A percentile compares a stretch with the other conserved stretches of the same genome.
Evolutionary conservation across 2,113 vertebrate genomes (phyloP).

Genomic region (Sturnus vulgaris): DNA sequence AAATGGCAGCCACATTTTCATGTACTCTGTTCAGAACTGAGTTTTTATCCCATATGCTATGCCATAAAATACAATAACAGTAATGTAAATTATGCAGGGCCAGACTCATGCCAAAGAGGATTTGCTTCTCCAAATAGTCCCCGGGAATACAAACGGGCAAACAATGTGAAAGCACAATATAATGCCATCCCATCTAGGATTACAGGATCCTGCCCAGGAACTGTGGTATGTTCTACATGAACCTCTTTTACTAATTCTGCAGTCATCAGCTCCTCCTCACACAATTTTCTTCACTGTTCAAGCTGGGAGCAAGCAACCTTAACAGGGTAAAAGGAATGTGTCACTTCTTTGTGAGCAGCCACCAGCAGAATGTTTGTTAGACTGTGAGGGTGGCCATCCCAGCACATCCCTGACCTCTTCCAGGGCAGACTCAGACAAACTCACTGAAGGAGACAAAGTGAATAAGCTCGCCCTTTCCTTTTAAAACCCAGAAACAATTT

Average conservation of each 20-base stretch:
- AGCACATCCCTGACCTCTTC: background rate
- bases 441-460: background rate
- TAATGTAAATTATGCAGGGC: slow-evolving; percentile 15
- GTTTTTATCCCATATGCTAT: background rate
- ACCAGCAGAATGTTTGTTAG: background rate
- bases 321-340: slow-evolving; percentile 12
- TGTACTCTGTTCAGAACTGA: background rate
- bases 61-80: slow-evolving; percentile 8
- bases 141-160: slow-evolving; percentile 3
- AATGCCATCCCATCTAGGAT: slow-evolving; percentile 11
- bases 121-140: slow-evolving; percentile 41
- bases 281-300: background rate
- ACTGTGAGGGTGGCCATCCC: background rate
- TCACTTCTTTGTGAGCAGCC: slow-evolving; percentile 4
- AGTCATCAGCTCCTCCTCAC: background rate
- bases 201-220: background rate
- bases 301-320: background rate
- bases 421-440: background rate
- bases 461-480: background rate
- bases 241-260: background rate
- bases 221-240: background rate
- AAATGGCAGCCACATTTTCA: slow-evolving; percentile 25
- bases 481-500: background rate
- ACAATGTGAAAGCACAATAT: background rate
- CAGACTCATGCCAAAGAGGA: background rate